Evolutionary conservation across 2,888 invertebrate genomes (phyloP).

Genomic region (Frankliniella fusca): DNA sequence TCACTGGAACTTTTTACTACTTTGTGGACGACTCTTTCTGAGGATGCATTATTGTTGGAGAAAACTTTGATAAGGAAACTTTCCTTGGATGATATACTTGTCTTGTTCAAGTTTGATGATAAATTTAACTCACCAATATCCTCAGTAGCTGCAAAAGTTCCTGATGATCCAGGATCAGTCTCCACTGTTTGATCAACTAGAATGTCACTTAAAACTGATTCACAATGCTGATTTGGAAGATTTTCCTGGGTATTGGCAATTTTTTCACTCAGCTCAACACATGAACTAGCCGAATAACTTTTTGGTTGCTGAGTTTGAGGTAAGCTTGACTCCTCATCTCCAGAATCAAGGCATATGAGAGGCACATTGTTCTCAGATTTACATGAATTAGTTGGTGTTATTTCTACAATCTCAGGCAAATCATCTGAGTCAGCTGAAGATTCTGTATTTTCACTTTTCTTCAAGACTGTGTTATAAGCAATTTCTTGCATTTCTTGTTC

Average conservation of each 20-base stretch:
- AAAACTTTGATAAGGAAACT: background rate
- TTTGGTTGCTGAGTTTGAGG: too few relatives aligned
- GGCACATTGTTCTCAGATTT: background rate
- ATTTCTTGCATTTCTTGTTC: conserved; percentile 23
- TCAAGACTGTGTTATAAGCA: background rate
- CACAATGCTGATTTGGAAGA: too few relatives aligned
- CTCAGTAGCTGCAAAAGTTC: too few relatives aligned
- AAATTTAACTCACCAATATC: too few relatives aligned
- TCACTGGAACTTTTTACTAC: background rate
- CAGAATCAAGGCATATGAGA: background rate
- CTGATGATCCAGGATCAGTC: too few relatives aligned
- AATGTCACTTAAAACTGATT: background rate
- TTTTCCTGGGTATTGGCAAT: too few relatives aligned
- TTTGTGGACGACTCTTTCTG: background rate
- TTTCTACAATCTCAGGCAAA: background rate
- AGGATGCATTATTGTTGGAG: background rate
- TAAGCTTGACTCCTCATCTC: background rate
- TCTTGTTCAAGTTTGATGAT: too few relatives aligned
- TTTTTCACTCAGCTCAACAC: too few relatives aligned
- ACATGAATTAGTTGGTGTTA: background rate
- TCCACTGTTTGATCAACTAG: background rate
- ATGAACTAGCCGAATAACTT: too few relatives aligned
- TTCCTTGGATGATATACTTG: background rate
- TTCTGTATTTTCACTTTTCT: background rate
- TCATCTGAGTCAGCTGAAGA: background rate